Conservation (phyloP, 2,888 invertebrate species). For the Eulithis testata region DNA sequence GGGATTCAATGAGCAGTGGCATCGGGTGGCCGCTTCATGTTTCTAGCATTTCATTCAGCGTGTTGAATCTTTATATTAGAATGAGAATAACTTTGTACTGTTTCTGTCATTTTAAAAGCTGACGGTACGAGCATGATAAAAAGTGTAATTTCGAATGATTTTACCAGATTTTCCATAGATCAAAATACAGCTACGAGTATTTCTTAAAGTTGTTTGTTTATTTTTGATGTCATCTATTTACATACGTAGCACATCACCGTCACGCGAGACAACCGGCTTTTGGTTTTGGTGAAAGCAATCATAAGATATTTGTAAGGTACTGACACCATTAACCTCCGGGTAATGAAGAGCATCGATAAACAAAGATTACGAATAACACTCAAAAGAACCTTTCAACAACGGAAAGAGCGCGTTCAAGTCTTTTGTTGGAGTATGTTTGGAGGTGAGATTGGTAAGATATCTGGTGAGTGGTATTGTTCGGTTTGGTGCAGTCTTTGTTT, state of each 20-base stretch:
- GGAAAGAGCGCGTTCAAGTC: conserved; percentile 38
- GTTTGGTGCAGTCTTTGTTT: conserved; percentile 25
- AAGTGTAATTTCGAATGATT: too few species aligned
- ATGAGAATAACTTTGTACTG: too few species aligned
- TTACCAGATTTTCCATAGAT: too few species aligned
- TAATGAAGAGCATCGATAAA: conserved; percentile 12
- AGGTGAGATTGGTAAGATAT: conserved; percentile 9
- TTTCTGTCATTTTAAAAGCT: too few species aligned
- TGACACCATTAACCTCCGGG: conserved; percentile 22
- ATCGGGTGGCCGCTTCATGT: conserved; percentile 4
- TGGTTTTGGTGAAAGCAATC: neutral
- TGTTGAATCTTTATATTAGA: neutral
- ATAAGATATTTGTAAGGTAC: conserved; percentile 7
- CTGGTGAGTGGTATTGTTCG: conserved; percentile 22
- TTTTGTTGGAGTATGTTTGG: conserved; percentile 36
- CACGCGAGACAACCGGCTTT: neutral
- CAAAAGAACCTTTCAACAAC: conserved; percentile 10
- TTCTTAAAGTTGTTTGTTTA: neutral
- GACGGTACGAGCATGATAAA: too few species aligned
- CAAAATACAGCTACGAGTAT: too few species aligned
- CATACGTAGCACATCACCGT: neutral
- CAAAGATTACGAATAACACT: conserved; percentile 12
- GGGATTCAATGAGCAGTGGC: conserved; percentile 13
- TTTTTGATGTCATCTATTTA: neutral
- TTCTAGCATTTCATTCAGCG: neutral